phyloP scores from a whole-genome alignment of 2,797 vertebrate species.

The Microtus californicus region DNA sequence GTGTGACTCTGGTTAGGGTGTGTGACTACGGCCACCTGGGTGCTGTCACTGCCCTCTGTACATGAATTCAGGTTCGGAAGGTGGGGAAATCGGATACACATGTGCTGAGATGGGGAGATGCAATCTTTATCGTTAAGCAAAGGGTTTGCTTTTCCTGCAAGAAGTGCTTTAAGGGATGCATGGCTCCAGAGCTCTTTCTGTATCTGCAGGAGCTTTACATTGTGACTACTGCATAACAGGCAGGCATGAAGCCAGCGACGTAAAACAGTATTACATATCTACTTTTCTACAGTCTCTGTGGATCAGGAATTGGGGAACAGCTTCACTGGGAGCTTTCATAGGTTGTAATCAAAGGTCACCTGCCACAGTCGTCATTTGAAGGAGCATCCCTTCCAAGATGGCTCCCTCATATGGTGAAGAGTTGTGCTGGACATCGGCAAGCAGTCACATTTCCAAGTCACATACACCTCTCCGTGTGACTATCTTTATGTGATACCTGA shows the following conservation, averaged over 20 bases:
- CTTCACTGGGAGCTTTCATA: background rate
- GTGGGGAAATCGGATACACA: background rate
- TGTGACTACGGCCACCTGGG: background rate
- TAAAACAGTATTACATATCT: background rate
- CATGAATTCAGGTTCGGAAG: background rate
- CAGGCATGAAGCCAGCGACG: background rate
- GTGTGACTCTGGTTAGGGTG: background rate
- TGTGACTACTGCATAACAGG: background rate
- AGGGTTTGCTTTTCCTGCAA: background rate
- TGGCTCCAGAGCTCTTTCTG: background rate
- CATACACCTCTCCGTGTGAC: background rate
- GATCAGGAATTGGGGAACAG: background rate
- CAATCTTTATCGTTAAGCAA: background rate
- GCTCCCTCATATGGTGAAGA: background rate
- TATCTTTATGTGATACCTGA: background rate
- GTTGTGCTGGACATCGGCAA: background rate
- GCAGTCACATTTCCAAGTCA: background rate
- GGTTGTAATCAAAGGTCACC: background rate
- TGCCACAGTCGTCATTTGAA: background rate
- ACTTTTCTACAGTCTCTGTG: background rate
- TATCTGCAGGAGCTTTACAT: background rate
- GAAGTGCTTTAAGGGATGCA: background rate
- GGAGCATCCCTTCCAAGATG: background rate
- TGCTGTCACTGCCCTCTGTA: background rate
- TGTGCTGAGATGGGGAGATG: background rate